Conservation (phyloP, 2,797 vertebrate species). For the Gymnopithys bicolor region DNA sequence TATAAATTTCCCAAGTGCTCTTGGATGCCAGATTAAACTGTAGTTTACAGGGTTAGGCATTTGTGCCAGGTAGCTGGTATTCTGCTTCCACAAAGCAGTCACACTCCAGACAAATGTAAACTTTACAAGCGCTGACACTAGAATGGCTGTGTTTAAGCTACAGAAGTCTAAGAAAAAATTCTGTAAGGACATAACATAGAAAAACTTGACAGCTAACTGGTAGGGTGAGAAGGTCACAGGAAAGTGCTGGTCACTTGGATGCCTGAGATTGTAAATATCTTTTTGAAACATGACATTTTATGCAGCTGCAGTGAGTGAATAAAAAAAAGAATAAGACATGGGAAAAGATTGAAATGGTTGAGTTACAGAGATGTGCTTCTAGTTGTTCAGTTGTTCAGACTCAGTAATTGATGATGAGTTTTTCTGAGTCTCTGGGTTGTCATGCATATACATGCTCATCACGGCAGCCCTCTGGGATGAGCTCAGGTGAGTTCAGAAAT, state of each 20-base stretch:
- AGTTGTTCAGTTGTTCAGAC: background rate
- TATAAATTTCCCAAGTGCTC: background rate
- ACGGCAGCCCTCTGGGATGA: background rate
- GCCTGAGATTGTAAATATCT: conserved; percentile 38
- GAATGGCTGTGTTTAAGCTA: background rate
- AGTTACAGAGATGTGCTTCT: background rate
- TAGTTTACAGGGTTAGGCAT: background rate
- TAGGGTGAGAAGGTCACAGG: conserved; percentile 44
- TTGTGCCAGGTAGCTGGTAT: background rate
- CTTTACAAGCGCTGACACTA: background rate
- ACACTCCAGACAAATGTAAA: background rate
- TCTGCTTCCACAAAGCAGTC: background rate
- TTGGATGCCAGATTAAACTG: background rate
- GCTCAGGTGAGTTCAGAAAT: background rate
- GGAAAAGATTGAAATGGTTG: background rate
- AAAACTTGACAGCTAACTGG: background rate
- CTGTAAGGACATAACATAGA: background rate
- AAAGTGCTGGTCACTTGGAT: conserved; percentile 18
- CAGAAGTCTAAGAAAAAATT: background rate
- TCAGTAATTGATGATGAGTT: background rate
- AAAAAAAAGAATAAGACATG: background rate
- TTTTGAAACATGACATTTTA: background rate
- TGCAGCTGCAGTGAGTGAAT: background rate
- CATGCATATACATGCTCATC: background rate
- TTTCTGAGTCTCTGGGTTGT: background rate